These are phyloP conservation scores for Mythimna lalbum DNA, from an alignment of 2,888 invertebrate genomes.

Conservation along the genomic window DNA sequence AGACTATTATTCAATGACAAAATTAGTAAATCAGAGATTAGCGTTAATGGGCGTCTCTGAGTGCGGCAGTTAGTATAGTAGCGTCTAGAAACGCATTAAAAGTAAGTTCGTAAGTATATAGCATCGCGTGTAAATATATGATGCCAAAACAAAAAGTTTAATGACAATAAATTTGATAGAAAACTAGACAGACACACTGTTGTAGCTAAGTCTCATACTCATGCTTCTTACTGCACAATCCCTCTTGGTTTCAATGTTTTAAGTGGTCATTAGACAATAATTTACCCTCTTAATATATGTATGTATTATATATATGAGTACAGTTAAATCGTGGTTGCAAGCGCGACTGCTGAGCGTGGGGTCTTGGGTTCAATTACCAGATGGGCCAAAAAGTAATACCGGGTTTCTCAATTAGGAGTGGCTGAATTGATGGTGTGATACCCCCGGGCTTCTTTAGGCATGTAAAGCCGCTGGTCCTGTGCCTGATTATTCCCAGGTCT, in stretches of 20 bases:
- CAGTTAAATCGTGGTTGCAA: background rate
- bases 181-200: conserved; percentile 7
- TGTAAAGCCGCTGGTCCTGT: background rate
- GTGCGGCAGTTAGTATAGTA: too few relatives aligned
- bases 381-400: background rate
- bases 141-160: conserved; percentile 2
- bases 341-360: background rate
- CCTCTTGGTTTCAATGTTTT: conserved; percentile 44
- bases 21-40: too few relatives aligned
- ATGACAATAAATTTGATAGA: conserved; percentile 34
- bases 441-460: background rate
- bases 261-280: conserved; percentile 53
- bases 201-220: conserved; percentile 7
- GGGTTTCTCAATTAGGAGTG: background rate
- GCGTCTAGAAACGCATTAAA: conserved; percentile 1
- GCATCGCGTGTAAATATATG: conserved; percentile 33
- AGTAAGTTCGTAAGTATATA: conserved; percentile 9
- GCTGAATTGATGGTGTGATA: background rate
- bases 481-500: background rate
- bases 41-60: too few relatives aligned
- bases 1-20: too few relatives aligned
- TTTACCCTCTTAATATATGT: conserved; percentile 19
- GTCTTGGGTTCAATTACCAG: background rate
- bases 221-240: conserved; percentile 48
- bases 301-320: background rate